Evolutionary conservation across 2,888 invertebrate genomes (phyloP).

Genomic region (Caenorhabditis sp.): DNA sequence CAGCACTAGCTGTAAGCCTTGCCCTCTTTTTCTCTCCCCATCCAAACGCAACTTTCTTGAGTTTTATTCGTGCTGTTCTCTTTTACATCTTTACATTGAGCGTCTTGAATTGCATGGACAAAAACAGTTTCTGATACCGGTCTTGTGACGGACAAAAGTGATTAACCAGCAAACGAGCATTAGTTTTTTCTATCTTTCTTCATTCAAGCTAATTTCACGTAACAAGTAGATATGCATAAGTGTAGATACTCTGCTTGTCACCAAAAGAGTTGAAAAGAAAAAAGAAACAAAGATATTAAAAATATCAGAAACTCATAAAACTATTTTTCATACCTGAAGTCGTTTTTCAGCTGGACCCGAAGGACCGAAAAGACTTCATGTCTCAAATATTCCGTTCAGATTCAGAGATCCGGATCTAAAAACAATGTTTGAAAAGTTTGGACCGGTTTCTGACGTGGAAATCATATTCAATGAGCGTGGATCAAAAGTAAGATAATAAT

Average conservation of each 20-base stretch:
- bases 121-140: slow-evolving; percentile 28
- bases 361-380: slow-evolving; percentile 90
- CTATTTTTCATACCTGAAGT: neutral
- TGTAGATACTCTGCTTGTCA: slow-evolving; percentile 51
- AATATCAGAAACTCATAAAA: slow-evolving; percentile 1
- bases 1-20: slow-evolving; percentile 72
- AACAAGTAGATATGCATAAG: slow-evolving; percentile 48
- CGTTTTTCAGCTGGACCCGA: slow-evolving; percentile 62
- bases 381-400: slow-evolving; percentile 99
- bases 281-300: too few species aligned
- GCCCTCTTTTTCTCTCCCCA: slow-evolving; percentile 58
- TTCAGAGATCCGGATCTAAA: slow-evolving; percentile 98
- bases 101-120: slow-evolving; percentile 64
- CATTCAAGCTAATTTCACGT: slow-evolving; percentile 46
- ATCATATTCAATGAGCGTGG: slow-evolving; percentile 99
- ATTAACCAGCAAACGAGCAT: slow-evolving; percentile 54
- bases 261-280: slow-evolving; percentile 37
- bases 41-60: slow-evolving; percentile 60
- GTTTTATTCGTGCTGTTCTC: slow-evolving; percentile 67
- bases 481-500: slow-evolving; percentile 88
- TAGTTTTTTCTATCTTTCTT: slow-evolving; percentile 27
- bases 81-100: slow-evolving; percentile 52
- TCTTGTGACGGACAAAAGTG: slow-evolving; percentile 49
- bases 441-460: slow-evolving; percentile 98
- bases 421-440: slow-evolving; percentile 91